A percentile compares a stretch with the other conserved stretches of the same genome.
phyloP scores from a whole-genome alignment of 2,797 vertebrate genomes.

The Acanthurus leucopareius region DNA sequence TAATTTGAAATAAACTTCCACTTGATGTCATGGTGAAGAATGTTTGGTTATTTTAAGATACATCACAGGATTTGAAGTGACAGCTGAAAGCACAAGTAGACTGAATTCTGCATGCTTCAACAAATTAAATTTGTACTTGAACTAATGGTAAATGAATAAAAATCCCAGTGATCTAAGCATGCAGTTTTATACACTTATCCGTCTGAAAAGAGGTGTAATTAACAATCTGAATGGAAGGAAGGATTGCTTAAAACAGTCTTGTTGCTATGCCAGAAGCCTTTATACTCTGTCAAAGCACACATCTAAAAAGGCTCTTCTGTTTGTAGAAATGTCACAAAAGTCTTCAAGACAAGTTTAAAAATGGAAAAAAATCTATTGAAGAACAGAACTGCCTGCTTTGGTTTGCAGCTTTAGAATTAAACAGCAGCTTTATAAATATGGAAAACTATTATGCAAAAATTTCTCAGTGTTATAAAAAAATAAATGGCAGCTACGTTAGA shows the following conservation, averaged over 20 bases:
- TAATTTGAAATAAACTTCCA: neutral
- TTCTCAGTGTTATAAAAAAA: conserved; percentile 21
- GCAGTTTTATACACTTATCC: neutral
- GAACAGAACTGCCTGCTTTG: neutral
- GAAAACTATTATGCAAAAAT: conserved; percentile 20
- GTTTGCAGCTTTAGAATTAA: neutral
- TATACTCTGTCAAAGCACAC: neutral
- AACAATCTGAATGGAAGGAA: neutral
- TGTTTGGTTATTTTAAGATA: neutral
- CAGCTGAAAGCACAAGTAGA: neutral
- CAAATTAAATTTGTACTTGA: neutral
- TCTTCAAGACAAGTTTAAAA: neutral
- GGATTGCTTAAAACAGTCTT: neutral
- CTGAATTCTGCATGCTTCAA: neutral
- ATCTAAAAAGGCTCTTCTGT: neutral
- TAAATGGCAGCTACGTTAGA: conserved; percentile 32
- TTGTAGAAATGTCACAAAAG: neutral
- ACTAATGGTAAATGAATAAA: neutral
- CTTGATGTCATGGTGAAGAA: too few relatives aligned
- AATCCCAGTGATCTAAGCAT: neutral
- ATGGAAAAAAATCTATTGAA: neutral
- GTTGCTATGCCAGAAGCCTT: neutral
- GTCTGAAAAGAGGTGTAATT: neutral
- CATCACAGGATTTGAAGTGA: neutral
- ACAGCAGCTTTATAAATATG: conserved; percentile 10